Evolutionary conservation across 2,797 vertebrate genomes (phyloP).

Genomic region (Rhynchonycteris naso): DNA sequence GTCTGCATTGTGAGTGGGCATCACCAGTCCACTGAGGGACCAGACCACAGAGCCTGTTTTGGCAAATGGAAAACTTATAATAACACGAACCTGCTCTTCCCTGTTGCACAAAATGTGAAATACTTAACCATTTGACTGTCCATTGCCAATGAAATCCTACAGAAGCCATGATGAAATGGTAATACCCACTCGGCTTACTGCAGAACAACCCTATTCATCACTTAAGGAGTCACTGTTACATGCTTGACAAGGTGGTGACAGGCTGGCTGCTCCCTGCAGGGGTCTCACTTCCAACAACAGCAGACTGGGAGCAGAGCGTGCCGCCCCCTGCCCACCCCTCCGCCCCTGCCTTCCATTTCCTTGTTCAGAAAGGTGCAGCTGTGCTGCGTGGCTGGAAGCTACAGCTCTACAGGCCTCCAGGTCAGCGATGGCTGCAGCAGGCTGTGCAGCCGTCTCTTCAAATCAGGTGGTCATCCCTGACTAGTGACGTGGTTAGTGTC

Average conservation of each 20-base stretch:
- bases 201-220: background rate
- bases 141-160: background rate
- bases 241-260: background rate
- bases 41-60: background rate
- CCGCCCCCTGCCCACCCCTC: fast-evolving
- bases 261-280: background rate
- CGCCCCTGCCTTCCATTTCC: background rate
- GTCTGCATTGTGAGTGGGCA: background rate
- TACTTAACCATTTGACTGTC: background rate
- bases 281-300: background rate
- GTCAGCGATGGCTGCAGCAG: background rate
- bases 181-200: background rate
- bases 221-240: background rate
- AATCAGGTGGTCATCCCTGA: background rate
- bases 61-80: slow-evolving; percentile 20
- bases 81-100: background rate
- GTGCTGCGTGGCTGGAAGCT: background rate
- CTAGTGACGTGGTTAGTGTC: background rate
- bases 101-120: background rate
- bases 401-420: fast-evolving
- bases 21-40: background rate
- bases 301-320: background rate
- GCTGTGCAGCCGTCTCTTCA: background rate
- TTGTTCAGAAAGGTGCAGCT: background rate
- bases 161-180: background rate